Percentiles rank a stretch among this genome's conserved stretches.
Conservation (phyloP, 2,888 invertebrate species). For the Drosophila macrospina region DNA sequence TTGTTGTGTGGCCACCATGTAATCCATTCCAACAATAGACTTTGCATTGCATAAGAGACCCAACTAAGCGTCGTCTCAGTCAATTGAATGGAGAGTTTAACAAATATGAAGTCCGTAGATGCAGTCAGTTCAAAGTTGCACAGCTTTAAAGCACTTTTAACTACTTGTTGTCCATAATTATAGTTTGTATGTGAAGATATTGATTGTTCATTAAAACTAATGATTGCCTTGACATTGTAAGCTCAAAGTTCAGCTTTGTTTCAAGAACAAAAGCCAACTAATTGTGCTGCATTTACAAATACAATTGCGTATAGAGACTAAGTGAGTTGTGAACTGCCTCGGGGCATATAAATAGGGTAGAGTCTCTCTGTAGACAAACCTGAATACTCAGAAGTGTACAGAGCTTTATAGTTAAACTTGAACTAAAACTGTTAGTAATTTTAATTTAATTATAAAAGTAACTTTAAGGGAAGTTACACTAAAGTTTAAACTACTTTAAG, state of each 20-base stretch:
- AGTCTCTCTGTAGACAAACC: not conserved
- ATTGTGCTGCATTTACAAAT: not conserved
- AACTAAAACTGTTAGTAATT: too few relatives aligned
- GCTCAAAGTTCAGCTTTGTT: constrained; percentile 12
- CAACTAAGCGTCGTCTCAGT: not conserved
- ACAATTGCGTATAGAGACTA: not conserved
- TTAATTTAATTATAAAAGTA: too few relatives aligned
- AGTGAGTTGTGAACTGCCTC: not conserved
- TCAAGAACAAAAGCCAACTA: not conserved
- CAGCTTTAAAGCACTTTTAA: constrained; percentile 2
- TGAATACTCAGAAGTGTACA: too few relatives aligned
- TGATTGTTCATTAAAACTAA: constrained; percentile 14
- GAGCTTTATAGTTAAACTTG: too few relatives aligned
- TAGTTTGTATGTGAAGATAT: not conserved
- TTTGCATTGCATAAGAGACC: constrained; percentile 21
- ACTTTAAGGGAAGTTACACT: too few relatives aligned
- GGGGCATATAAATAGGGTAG: not conserved
- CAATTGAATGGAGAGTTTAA: constrained; percentile 14
- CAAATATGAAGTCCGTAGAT: constrained; percentile 1
- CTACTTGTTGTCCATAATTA: constrained; percentile 5
- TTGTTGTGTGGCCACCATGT: constrained; percentile 16
- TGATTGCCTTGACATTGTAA: constrained; percentile 16
- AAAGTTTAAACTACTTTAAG: too few relatives aligned
- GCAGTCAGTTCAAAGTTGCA: constrained; percentile 14
- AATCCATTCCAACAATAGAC: not conserved